Percentiles rank a stretch among this genome's conserved stretches.
Evolutionary conservation across 2,888 invertebrate genomes (phyloP).

Genomic region (Idaea straminata): DNA sequence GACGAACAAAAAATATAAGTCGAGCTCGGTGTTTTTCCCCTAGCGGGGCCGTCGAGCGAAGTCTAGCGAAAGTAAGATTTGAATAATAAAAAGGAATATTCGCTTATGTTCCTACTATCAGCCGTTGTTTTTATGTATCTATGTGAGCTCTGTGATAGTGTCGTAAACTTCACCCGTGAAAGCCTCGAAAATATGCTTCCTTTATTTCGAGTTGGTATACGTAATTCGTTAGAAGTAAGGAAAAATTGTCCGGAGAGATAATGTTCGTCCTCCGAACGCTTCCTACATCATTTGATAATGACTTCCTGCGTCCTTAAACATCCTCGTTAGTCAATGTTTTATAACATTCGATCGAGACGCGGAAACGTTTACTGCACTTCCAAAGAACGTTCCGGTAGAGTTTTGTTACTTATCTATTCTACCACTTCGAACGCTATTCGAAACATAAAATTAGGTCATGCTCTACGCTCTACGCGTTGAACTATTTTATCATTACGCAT

Average conservation of each 20-base stretch:
- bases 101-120: constrained; percentile 48
- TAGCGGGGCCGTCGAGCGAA: constrained; percentile 53
- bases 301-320: constrained; percentile 72
- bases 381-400: constrained; percentile 36
- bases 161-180: constrained; percentile 44
- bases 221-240: constrained; percentile 14
- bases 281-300: constrained; percentile 75
- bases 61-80: constrained; percentile 71
- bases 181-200: constrained; percentile 42
- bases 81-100: constrained; percentile 68
- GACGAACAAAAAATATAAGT: constrained; percentile 62
- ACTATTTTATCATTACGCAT: constrained; percentile 31
- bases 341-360: constrained; percentile 51
- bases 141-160: constrained; percentile 41
- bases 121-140: constrained; percentile 50
- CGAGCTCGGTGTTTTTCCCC: constrained; percentile 58
- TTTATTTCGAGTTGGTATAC: constrained; percentile 31
- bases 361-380: constrained; percentile 56
- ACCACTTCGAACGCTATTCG: constrained; percentile 38
- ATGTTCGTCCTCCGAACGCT: constrained; percentile 51
- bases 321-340: constrained; percentile 66
- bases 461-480: constrained; percentile 44
- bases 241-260: constrained; percentile 20
- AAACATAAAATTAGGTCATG: constrained; percentile 61
- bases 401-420: constrained; percentile 32